Conservation (phyloP, 2,113 vertebrate species). For the Manacus vitellinus region DNA sequence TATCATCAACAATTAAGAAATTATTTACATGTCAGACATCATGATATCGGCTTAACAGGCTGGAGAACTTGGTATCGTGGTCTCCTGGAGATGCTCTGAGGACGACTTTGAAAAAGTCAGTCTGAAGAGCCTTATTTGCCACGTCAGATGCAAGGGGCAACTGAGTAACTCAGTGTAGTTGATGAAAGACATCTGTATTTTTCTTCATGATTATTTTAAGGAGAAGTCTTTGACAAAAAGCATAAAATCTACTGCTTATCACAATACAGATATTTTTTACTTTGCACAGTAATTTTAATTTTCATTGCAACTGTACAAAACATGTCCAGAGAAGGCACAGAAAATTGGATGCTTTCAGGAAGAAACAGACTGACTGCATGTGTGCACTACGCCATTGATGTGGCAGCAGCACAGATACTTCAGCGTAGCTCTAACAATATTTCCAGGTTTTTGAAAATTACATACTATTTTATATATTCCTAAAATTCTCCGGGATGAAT, state of each 20-base stretch:
- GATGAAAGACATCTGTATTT: neutral
- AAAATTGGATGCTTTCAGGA: neutral
- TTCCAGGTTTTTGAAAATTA: neutral
- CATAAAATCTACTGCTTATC: neutral
- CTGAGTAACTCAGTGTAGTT: neutral
- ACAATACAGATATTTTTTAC: neutral
- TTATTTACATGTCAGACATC: neutral
- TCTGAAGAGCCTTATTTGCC: neutral
- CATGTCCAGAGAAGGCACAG: neutral
- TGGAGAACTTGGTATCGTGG: neutral
- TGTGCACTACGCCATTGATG: neutral
- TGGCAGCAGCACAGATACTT: neutral
- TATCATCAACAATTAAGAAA: neutral
- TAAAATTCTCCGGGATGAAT: neutral
- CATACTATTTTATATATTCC: neutral
- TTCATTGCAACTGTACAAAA: neutral
- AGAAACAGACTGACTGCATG: neutral
- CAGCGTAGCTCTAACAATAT: neutral
- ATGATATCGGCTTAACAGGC: neutral
- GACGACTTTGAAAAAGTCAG: neutral
- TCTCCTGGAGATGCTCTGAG: neutral
- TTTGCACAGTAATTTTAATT: neutral
- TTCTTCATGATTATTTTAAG: neutral
- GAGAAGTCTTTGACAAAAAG: neutral
- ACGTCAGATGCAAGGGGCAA: neutral